Evolutionary conservation across 2,888 invertebrate species (phyloP).

Genomic region (Aricia artaxerxes): DNA sequence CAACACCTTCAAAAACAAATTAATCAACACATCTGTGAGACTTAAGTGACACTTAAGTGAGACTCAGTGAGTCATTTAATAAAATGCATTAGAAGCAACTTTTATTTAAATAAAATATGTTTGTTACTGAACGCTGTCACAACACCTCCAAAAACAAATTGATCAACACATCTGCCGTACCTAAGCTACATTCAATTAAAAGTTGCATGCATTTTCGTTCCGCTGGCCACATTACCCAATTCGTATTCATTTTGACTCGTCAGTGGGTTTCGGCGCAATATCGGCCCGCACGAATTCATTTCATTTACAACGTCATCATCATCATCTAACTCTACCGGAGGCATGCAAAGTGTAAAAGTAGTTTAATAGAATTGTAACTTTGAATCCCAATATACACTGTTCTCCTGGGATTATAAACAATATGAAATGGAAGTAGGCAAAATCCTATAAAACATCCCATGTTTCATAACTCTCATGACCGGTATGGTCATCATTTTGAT

Average conservation of each 20-base stretch:
- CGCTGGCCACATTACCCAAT: conserved; percentile 37
- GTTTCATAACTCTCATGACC: no score
- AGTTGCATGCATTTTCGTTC: conserved; percentile 29
- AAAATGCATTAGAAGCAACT: no score
- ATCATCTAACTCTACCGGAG: background rate
- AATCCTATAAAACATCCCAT: no score
- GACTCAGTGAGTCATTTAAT: no score
- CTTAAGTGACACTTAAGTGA: no score
- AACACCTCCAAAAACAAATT: background rate
- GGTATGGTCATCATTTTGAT: no score
- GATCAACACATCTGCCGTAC: background rate
- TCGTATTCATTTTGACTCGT: conserved; percentile 45
- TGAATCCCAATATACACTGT: no score
- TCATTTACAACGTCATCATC: conserved; percentile 32
- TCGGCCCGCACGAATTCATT: conserved; percentile 39
- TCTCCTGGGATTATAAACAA: no score
- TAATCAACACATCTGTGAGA: background rate
- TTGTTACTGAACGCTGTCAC: background rate
- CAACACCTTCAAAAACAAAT: conserved; percentile 3
- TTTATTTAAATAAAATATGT: no score
- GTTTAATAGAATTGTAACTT: no score
- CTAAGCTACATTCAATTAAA: conserved; percentile 27
- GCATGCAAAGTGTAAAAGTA: no score
- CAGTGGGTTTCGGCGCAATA: conserved; percentile 41
- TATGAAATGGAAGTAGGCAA: no score